Conservation (phyloP, 2,888 invertebrate genomes). For the Polydrusus tereticollis region DNA sequence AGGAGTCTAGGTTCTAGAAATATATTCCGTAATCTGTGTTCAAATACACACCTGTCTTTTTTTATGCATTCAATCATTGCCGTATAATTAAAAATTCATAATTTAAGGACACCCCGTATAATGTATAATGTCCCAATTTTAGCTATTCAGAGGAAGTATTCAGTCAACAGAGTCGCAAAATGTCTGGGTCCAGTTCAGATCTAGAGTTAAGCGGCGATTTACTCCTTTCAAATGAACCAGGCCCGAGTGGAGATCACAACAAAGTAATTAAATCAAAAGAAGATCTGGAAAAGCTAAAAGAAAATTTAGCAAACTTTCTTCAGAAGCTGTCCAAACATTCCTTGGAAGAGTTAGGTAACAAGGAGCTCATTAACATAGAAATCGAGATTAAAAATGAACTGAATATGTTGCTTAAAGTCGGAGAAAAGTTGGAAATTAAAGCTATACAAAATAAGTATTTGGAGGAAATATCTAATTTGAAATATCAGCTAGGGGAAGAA, state of each 20-base stretch:
- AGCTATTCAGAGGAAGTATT: constrained; percentile 78
- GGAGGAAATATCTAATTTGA: constrained; percentile 66
- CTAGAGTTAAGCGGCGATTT: constrained; percentile 67
- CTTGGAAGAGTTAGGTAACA: constrained; percentile 57
- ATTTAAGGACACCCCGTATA: too few species aligned
- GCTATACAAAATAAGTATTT: constrained; percentile 70
- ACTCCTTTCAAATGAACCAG: constrained; percentile 54
- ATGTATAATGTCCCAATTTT: constrained; percentile 49
- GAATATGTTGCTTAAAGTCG: constrained; percentile 57
- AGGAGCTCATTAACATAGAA: constrained; percentile 57
- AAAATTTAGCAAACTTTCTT: constrained; percentile 57
- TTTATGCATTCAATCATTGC: too few species aligned
- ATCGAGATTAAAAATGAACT: constrained; percentile 57
- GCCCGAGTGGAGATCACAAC: constrained; percentile 59
- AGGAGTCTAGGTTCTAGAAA: too few species aligned
- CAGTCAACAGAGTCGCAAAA: constrained; percentile 75
- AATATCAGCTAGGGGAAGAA: constrained; percentile 60
- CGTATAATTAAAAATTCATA: too few species aligned
- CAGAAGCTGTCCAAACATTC: constrained; percentile 55
- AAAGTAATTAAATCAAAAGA: constrained; percentile 54
- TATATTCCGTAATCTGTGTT: too few species aligned
- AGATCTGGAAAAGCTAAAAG: constrained; percentile 59
- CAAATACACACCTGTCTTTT: too few species aligned
- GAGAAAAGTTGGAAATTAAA: constrained; percentile 66
- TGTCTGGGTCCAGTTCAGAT: constrained; percentile 68